Evolutionary conservation across 2,888 invertebrate species (phyloP), one percentile per base, ranked within the genome.

Genomic region (Liopterus haemorrhoidalis): DNA sequence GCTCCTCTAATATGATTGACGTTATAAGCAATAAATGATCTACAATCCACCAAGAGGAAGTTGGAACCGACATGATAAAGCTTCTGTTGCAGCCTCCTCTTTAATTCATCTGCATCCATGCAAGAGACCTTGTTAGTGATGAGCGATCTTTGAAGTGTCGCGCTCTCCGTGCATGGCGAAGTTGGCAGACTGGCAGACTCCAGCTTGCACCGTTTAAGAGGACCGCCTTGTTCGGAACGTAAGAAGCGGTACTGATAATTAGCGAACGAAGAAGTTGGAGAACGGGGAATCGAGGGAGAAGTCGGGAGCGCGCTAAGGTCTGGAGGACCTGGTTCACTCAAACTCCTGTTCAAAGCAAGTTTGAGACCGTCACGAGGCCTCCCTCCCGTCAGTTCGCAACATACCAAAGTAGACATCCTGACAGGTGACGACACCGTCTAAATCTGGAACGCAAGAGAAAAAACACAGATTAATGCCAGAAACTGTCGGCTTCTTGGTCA

Each of bases 11-110:
- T 76, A 65, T 84, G 84, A 60, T 76, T 76, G 51, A 76, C 71
- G 62, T 83, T 82, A 69, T 78, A 83, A 46, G 79, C 75, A 52
- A 82, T 74, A 63, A 83, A 83, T 2, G 82, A 76, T 32, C 83
- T 72, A 61, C 81, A 80, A 61, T 83, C 82, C 39, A 82, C 63
- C 5, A 81, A 62, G 11, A 81, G 67, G 55, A 70, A 71, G 37
- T 56, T 53, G 14, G 46, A 41, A 3, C 59, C 61, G 19, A 57
- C 54, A 44, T 60, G 54, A 15, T 58, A 54, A 18, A 55, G 60
- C 20, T 42, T 31, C 1, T 48, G 41, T 49, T 66, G 65, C 49
- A 76, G 62, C 51, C 70, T 69, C 11, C 65, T 56, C 9, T 71
- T 74, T 36, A 79, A 65, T 30, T 70, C 72, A 54, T 72, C 74